Evolutionary conservation across 2,797 vertebrate genomes (phyloP), one percentile per base, ranked within the genome.

Genomic region (Mus minutoides): DNA sequence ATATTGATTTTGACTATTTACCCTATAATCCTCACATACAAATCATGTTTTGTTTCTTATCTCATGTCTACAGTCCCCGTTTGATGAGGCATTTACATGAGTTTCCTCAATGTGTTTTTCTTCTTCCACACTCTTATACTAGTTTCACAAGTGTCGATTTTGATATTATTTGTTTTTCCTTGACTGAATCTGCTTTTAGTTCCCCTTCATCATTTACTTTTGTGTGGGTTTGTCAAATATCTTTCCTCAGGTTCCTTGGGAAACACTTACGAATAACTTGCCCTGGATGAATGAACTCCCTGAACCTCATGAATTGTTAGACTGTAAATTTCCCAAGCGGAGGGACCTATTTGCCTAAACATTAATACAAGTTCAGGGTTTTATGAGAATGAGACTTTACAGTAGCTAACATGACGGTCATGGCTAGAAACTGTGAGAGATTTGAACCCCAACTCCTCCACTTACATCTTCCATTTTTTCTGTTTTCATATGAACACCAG

Each of bases 231-330:
- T 87, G 8, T 84, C 69, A 80, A 54, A 88, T 46, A 8, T 29
- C 26, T 88, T 84, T 90, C 76, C 6, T 56, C 13, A 60, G 11
- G 22, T 86, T 77, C 37, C n/a, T 90, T 92, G 94, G 60, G 85
- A 92, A 58, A 67, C 62, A 64, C 77, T 93, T 87, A 22, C 69
- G 62, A 95, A 56, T 67, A 83, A 4, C 4, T 93, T 85, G 24
- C 58, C 26, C 2, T 54, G 31, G 21, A 3, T 91, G 88, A 83
- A 85, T 71, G 54, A 78, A 11, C 22, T 29, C 46, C 26, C 14
- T 67, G 37, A 54, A 95, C 92, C 75, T 64, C 10, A 34, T 34
- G 8, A 60, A 0, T 86, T 73, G 5, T 94, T 93, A 60, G 19
- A 73, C 21, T 88, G 1, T 29, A 77, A 75, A 26, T 17, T 88